Conservation (phyloP, 2,888 invertebrate species). For the Eupithecia tripunctaria region DNA sequence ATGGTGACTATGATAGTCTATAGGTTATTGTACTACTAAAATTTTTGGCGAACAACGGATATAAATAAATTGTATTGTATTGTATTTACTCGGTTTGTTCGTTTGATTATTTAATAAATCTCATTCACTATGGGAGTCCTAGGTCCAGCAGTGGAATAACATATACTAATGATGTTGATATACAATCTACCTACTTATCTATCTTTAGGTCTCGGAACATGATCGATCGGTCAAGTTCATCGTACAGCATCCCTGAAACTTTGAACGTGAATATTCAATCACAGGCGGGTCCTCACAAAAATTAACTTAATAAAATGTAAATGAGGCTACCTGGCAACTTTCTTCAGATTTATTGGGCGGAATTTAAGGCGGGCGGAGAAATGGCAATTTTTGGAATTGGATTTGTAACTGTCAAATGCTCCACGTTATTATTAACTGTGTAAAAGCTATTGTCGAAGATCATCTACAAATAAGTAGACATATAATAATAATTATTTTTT, state of each 20-base stretch:
- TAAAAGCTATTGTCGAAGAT: not conserved
- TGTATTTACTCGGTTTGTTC: too few relatives aligned
- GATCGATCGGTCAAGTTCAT: not conserved
- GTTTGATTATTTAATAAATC: too few relatives aligned
- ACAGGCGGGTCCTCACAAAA: slow-evolving; percentile 47
- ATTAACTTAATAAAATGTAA: slow-evolving; percentile 72
- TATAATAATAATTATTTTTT: too few relatives aligned
- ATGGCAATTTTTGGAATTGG: slow-evolving; percentile 24
- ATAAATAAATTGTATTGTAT: too few relatives aligned
- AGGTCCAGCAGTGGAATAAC: too few relatives aligned
- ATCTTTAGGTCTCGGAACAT: not conserved
- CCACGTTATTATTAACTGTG: not conserved
- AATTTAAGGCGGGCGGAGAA: slow-evolving; percentile 38
- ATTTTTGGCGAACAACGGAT: too few relatives aligned
- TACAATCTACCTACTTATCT: too few relatives aligned
- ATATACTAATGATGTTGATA: too few relatives aligned
- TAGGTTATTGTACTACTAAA: too few relatives aligned
- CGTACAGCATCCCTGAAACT: slow-evolving; percentile 29
- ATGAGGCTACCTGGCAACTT: slow-evolving; percentile 57
- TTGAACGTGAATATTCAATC: slow-evolving; percentile 63
- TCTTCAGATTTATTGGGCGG: slow-evolving; percentile 41
- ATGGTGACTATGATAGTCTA: too few relatives aligned
- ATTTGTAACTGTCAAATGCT: slow-evolving; percentile 17
- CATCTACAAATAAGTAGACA: too few relatives aligned
- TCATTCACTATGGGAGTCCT: too few relatives aligned